Evolutionary conservation across 2,888 invertebrate species (phyloP), one percentile per base, ranked within the genome.

Genomic region (Erpobdella octoculata): DNA sequence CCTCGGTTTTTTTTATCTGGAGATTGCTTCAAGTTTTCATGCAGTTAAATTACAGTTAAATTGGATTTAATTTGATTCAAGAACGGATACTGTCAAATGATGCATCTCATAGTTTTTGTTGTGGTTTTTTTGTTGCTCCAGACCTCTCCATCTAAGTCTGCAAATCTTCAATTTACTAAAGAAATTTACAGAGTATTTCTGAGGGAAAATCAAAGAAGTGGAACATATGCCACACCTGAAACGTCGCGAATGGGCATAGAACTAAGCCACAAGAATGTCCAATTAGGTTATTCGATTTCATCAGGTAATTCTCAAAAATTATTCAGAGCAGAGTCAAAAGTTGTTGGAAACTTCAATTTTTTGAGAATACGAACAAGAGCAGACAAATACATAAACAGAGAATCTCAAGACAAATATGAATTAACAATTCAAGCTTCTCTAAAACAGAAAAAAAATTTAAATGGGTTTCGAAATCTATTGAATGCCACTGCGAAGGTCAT

Each of bases 341-440:
- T 88, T 74, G 90, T 96, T 70, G 96, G 96, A 48, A 93, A 96
- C 85, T 94, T 95, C 85, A 92, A 92, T 83, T 97, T 97, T 84
- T 86, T 96, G 71, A 86, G 90, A 71, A 88, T 97, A 74, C 87
- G 95, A 79, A 93, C 92, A 76, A 88, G 92, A 81, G 91, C 93
- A 73, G 53, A 28, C 8, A 90, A 91, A 79, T 92, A 93, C 76
- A 86, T 97, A 74, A 97, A 97, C 85, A 88, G 97, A 74, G 97
- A 97, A 84, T 88, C 93, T 71, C 89, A 89, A 77, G 92, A 92
- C 80, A 86, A 87, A 73, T 95, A 93, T 85, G 86, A 88, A 69
- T 86, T 95, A 53, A 89, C 89, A 78, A 87, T 96, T 75, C 87
- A 88, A 77, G 91, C 90, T 0, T 87, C 88, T 76, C 79, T 80